phyloP scores from a whole-genome alignment of 1,140 invertebrate genomes.

The Ceratosolen solmsi region DNA sequence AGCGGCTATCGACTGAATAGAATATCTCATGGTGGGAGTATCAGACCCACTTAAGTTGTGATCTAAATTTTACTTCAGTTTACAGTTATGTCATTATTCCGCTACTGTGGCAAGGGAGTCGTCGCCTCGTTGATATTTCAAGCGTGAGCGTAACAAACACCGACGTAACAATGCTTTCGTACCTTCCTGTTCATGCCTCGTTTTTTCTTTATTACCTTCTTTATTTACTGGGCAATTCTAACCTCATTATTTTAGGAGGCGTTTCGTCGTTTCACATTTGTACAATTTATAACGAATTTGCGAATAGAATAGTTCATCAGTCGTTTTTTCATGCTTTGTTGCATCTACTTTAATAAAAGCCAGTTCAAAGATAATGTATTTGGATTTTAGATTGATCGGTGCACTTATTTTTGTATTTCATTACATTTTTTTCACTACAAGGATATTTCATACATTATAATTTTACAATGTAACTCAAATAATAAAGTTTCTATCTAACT shows the following conservation, averaged over 20 bases:
- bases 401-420: neutral
- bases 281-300: neutral
- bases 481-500: neutral
- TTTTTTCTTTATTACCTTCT: neutral
- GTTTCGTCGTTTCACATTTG: neutral
- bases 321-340: neutral
- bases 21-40: neutral
- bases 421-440: neutral
- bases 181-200: neutral
- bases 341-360: neutral
- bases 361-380: neutral
- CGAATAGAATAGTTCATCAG: neutral
- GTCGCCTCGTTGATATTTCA: constrained; percentile 46
- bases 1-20: constrained; percentile 18
- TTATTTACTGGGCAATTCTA: neutral
- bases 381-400: neutral
- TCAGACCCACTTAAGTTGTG: constrained; percentile 37
- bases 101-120: neutral
- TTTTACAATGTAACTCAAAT: neutral
- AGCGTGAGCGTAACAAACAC: constrained; percentile 44
- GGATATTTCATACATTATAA: neutral
- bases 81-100: constrained; percentile 52
- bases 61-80: constrained; percentile 52
- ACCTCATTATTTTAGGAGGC: neutral
- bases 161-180: constrained; percentile 22